Conservation (phyloP, 2,797 vertebrate genomes). For the Paratrypauchen microcephalus region DNA sequence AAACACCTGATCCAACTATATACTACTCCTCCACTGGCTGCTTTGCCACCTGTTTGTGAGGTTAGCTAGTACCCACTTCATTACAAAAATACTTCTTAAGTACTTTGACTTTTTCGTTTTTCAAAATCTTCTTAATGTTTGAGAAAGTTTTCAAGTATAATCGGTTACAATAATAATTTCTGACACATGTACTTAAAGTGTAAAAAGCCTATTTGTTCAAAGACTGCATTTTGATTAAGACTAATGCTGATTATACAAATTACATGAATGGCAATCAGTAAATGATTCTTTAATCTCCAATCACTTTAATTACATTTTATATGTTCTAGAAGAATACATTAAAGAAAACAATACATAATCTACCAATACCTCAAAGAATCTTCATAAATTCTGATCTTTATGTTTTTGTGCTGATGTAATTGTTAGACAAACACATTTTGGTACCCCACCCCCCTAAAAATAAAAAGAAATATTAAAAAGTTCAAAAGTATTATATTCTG, state of each 20-base stretch:
- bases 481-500: background rate
- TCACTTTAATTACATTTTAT: slow-evolving; percentile 5
- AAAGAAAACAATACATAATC: background rate
- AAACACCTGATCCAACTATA: background rate
- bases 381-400: background rate
- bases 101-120: no score
- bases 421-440: background rate
- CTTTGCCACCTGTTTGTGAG: no score
- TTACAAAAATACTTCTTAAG: no score
- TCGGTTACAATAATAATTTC: background rate
- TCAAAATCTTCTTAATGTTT: no score
- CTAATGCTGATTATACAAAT: background rate
- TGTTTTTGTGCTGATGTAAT: background rate
- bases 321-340: slow-evolving; percentile 10
- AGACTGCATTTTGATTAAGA: slow-evolving; percentile 12
- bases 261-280: slow-evolving; percentile 4
- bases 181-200: background rate
- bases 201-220: slow-evolving; percentile 1
- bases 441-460: no score
- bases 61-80: no score
- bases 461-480: no score
- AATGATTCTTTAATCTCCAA: slow-evolving; percentile 1
- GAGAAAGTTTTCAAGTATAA: background rate
- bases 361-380: background rate
- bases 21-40: no score